These are phyloP conservation scores for Ascaphus truei DNA, from an alignment of 2,113 vertebrate genomes.

Conservation along the genomic window DNA sequence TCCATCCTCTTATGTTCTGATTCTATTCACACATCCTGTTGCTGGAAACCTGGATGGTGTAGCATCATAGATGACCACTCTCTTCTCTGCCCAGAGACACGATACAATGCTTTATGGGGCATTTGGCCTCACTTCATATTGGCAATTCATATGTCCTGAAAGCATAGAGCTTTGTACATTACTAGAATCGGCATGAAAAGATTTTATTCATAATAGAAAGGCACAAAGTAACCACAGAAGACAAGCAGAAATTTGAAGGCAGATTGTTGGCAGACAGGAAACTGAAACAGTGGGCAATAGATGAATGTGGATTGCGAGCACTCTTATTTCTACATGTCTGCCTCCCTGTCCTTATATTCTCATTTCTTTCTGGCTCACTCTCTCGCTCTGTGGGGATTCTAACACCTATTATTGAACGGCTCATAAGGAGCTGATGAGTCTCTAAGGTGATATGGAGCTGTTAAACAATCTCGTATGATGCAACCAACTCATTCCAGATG, in stretches of 20 bases:
- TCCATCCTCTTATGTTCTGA: too few species aligned
- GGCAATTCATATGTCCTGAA: too few species aligned
- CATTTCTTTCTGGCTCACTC: not conserved
- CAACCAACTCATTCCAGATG: not conserved
- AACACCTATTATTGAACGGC: slow-evolving; percentile 13
- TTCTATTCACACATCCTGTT: too few species aligned
- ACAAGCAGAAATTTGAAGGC: not conserved
- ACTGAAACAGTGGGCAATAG: not conserved
- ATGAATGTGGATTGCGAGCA: not conserved
- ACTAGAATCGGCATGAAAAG: too few species aligned
- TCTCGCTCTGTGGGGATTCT: not conserved
- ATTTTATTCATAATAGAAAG: not conserved
- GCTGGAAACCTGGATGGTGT: too few species aligned
- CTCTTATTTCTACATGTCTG: slow-evolving; percentile 21
- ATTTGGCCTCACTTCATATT: too few species aligned
- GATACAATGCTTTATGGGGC: too few species aligned
- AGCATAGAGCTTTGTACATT: too few species aligned
- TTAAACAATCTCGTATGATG: not conserved
- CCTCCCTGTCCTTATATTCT: not conserved
- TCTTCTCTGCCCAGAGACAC: too few species aligned
- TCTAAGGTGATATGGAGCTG: slow-evolving; percentile 1
- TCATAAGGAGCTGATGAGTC: slow-evolving; percentile 15
- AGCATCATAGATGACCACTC: too few species aligned
- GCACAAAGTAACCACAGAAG: not conserved
- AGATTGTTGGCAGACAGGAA: slow-evolving; percentile 11